A percentile compares a stretch with the other conserved stretches of the same genome.
Conservation (phyloP, 1,140 invertebrate genomes). For the Ladona fulva region DNA sequence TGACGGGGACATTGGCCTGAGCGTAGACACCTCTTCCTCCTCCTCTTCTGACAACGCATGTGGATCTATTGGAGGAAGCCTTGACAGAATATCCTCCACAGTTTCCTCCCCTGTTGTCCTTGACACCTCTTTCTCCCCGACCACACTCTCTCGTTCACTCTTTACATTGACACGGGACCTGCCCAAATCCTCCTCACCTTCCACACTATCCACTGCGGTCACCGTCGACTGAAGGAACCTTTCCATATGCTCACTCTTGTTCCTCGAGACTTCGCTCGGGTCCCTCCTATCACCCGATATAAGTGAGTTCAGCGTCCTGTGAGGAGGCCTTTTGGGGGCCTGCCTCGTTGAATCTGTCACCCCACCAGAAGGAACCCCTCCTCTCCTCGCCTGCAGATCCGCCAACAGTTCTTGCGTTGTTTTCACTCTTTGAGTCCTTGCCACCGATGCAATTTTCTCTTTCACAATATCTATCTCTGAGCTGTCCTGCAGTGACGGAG, state of each 20-base stretch:
- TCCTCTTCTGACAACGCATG: constrained; percentile 27
- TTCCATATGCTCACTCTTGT: constrained; percentile 48
- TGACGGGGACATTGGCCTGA: constrained; percentile 23
- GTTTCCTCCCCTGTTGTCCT: constrained; percentile 30
- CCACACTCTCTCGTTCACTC: constrained; percentile 16
- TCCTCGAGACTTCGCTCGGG: constrained; percentile 27
- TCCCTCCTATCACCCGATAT: constrained; percentile 12
- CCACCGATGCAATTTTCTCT: constrained; percentile 52
- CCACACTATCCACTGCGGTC: constrained; percentile 23
- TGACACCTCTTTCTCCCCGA: constrained; percentile 15
- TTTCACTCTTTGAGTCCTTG: constrained; percentile 63
- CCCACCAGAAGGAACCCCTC: constrained; percentile 31
- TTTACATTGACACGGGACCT: constrained; percentile 19
- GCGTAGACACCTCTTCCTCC: constrained; percentile 33
- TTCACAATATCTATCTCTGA: constrained; percentile 43
- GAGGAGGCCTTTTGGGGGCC: constrained; percentile 27
- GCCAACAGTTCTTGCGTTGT: constrained; percentile 75
- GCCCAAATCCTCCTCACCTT: constrained; percentile 27
- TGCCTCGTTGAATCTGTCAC: constrained; percentile 24
- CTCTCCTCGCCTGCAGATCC: constrained; percentile 57
- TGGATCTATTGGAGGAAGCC: constrained; percentile 52
- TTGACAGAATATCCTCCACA: constrained; percentile 46
- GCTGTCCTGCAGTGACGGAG: background rate
- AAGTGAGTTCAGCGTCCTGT: constrained; percentile 22
- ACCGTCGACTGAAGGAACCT: constrained; percentile 42